A percentile compares a stretch with the other conserved stretches of the same genome.
Conservation (phyloP, 23 tunicate species). For the Trididemnum nubilum region DNA sequence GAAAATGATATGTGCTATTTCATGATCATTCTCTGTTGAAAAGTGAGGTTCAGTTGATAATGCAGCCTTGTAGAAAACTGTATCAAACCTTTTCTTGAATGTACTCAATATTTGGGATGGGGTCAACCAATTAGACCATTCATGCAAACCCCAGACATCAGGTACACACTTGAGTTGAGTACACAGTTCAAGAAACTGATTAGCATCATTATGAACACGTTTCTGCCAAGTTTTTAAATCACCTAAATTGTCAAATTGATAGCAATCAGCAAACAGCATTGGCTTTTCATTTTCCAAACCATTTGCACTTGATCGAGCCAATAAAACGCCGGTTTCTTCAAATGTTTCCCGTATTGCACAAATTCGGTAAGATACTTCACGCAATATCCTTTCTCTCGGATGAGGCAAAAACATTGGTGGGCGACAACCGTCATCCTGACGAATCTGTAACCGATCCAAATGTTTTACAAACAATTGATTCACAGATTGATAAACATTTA, state of each 20-base stretch:
- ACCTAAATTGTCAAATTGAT: constrained; percentile 10
- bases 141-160: constrained; percentile 82
- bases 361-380: constrained; percentile 69
- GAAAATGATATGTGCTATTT: constrained; percentile 30
- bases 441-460: not conserved
- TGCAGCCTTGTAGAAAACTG: constrained; percentile 66
- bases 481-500: constrained; percentile 13
- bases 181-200: constrained; percentile 55
- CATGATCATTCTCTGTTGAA: constrained; percentile 38
- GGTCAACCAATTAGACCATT: constrained; percentile 82
- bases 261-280: not conserved
- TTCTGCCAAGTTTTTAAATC: constrained; percentile 56
- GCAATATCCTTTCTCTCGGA: not conserved
- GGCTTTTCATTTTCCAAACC: not conserved
- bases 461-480: not conserved
- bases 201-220: constrained; percentile 73
- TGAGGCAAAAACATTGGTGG: constrained; percentile 18
- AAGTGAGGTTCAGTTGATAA: constrained; percentile 19
- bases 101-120: constrained; percentile 25
- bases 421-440: constrained; percentile 9
- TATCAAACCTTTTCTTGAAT: constrained; percentile 46
- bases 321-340: constrained; percentile 80
- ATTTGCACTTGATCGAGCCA: not conserved
- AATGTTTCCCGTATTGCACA: constrained; percentile 91
- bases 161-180: constrained; percentile 54